Evolutionary conservation across 2,797 vertebrate genomes (phyloP).

Genomic region (Poecile montanus): DNA sequence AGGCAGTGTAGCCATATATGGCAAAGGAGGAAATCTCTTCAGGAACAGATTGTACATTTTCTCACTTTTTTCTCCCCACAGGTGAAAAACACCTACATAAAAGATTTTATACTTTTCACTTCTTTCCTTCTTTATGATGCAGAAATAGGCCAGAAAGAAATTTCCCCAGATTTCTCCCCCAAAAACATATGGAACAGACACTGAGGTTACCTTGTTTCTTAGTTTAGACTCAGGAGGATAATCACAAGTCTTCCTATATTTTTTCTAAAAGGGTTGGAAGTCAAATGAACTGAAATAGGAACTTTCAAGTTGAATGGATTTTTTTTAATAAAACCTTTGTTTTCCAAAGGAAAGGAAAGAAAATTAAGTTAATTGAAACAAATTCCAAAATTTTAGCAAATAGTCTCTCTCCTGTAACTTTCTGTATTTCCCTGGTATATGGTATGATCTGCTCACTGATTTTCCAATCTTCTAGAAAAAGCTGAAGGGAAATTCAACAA

Average conservation of each 20-base stretch:
- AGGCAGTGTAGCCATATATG: background rate
- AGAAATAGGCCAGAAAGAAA: background rate
- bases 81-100: background rate
- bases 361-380: background rate
- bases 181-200: background rate
- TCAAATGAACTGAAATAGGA: background rate
- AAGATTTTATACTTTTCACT: background rate
- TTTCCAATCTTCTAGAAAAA: background rate
- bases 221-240: background rate
- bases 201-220: background rate
- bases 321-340: background rate
- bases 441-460: background rate
- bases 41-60: background rate
- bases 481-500: background rate
- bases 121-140: background rate
- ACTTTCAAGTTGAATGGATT: background rate
- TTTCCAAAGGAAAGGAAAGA: background rate
- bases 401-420: background rate
- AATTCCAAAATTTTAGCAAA: background rate
- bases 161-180: background rate
- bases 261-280: background rate
- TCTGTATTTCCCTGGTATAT: background rate
- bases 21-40: background rate
- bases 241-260: background rate
- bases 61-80: background rate